phyloP scores from a whole-genome alignment of 2,797 vertebrate species.

The Arvicola amphibius region DNA sequence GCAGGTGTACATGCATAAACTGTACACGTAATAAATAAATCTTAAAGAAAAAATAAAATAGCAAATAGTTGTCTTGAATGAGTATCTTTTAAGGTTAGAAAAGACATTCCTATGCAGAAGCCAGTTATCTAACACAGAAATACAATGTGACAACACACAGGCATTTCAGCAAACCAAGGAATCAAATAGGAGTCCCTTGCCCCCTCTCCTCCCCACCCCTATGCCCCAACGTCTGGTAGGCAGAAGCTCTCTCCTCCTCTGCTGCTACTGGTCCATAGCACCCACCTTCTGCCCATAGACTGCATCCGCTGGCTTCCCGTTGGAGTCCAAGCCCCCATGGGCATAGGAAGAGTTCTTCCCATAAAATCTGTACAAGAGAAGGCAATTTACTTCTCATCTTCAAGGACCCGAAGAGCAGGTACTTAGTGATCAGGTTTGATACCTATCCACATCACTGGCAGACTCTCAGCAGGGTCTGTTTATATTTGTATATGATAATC shows the following conservation, averaged over 20 bases:
- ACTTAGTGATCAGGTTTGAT: background rate
- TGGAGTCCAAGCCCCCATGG: conserved; percentile 96
- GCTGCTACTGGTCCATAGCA: background rate
- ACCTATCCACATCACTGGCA: background rate
- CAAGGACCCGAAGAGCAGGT: background rate
- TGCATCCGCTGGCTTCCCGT: conserved; percentile 95
- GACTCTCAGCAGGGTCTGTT: background rate
- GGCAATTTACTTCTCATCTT: conserved; percentile 41
- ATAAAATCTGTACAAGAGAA: conserved; percentile 92
- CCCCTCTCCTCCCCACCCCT: too few species aligned
- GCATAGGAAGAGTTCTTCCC: conserved; percentile 99
- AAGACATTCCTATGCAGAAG: background rate
- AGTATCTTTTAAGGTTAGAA: conserved; percentile 6
- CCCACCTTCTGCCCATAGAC: conserved; percentile 98
- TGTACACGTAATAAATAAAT: too few species aligned
- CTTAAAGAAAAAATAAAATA: background rate
- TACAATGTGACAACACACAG: background rate
- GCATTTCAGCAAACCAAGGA: conserved; percentile 8
- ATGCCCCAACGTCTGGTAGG: background rate
- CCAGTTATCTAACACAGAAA: background rate
- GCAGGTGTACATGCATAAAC: too few species aligned
- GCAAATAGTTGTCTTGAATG: background rate
- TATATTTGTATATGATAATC: background rate
- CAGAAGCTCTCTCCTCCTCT: background rate
- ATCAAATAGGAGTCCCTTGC: background rate